These are phyloP conservation scores for Hydrocynus forskahlii DNA, from an alignment of 2,797 vertebrate species.

Conservation along the genomic window DNA sequence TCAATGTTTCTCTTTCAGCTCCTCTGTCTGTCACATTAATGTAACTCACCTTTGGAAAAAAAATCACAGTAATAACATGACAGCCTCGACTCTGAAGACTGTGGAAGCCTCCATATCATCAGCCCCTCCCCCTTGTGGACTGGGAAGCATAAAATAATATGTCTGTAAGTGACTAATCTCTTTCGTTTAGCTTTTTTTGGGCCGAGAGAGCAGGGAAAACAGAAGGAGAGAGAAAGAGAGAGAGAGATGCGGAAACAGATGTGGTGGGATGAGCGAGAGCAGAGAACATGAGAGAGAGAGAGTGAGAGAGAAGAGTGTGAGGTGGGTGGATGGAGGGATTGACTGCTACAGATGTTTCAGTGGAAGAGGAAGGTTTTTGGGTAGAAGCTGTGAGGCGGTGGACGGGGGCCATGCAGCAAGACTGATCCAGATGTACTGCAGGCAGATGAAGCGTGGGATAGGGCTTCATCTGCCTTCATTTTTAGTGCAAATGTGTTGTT, in stretches of 20 bases:
- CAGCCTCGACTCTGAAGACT: neutral
- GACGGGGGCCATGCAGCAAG: neutral
- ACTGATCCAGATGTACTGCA: slow-evolving; percentile 10
- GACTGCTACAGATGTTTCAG: slow-evolving; percentile 8
- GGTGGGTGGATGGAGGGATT: slow-evolving; percentile 25
- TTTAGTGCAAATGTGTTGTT: neutral
- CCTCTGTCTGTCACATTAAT: slow-evolving; percentile 21
- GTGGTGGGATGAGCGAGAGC: neutral
- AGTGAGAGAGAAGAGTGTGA: slow-evolving; percentile 5
- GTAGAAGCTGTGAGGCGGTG: neutral
- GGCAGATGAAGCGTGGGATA: neutral
- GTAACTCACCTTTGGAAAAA: slow-evolving; percentile 41
- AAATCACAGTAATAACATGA: slow-evolving; percentile 21
- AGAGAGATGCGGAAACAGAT: neutral
- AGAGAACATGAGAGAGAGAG: neutral
- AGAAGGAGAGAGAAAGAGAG: neutral
- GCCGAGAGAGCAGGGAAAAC: neutral
- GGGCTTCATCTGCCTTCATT: neutral
- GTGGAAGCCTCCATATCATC: slow-evolving; percentile 9
- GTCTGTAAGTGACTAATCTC: slow-evolving; percentile 28
- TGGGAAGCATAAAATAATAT: slow-evolving; percentile 26
- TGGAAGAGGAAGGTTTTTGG: neutral
- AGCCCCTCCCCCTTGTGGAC: neutral
- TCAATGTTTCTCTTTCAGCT: neutral
- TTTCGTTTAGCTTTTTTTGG: slow-evolving; percentile 30